These are phyloP conservation scores for Pomatostomus ruficeps DNA, from an alignment of 2,113 vertebrate species.

Conservation along the genomic window DNA sequence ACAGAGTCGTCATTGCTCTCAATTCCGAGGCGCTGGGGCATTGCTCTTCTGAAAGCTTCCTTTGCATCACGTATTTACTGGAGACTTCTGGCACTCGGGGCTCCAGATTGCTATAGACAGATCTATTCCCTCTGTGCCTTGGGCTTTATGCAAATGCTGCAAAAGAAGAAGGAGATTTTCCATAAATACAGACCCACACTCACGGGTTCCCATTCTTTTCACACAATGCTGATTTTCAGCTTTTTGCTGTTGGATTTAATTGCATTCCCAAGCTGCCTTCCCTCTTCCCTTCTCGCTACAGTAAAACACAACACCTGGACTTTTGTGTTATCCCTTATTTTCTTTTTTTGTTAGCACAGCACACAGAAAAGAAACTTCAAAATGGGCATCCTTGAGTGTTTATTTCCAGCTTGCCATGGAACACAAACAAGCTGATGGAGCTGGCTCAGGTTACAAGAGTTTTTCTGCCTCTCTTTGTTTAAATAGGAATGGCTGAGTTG, in stretches of 20 bases:
- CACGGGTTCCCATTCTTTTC: neutral
- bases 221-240: neutral
- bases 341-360: neutral
- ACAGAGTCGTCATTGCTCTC: neutral
- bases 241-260: neutral
- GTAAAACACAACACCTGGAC: neutral
- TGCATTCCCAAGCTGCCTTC: neutral
- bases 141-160: neutral
- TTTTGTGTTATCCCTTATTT: neutral
- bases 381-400: neutral
- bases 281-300: neutral
- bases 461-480: neutral
- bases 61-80: neutral
- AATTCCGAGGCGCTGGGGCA: neutral
- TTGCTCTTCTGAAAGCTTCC: neutral
- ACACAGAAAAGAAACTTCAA: neutral
- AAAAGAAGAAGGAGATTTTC: neutral
- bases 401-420: neutral
- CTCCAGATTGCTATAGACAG: neutral
- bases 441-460: neutral
- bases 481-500: neutral
- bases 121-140: neutral
- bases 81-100: neutral
- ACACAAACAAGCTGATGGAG: neutral
- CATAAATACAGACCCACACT: neutral